Evolutionary conservation across 1,140 invertebrate species (phyloP).

Genomic region (Vanessa atalanta): DNA sequence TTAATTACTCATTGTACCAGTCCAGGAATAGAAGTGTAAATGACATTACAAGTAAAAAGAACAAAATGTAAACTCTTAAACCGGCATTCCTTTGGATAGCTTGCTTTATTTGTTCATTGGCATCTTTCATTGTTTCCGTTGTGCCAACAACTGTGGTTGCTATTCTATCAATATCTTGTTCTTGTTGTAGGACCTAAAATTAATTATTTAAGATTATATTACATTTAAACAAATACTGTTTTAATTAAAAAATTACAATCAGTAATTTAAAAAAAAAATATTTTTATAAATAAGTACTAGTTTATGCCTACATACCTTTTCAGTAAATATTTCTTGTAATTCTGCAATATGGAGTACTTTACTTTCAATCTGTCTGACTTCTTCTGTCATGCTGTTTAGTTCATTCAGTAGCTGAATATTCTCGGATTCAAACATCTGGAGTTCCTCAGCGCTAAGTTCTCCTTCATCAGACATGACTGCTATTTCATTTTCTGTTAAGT

Average conservation of each 20-base stretch:
- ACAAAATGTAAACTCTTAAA: conserved; percentile 95
- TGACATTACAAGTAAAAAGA: conserved; percentile 97
- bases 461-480: conserved; percentile 60
- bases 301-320: conserved; percentile 88
- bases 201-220: conserved; percentile 11
- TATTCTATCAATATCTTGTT: conserved; percentile 95
- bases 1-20: conserved; percentile 97
- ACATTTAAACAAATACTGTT: too few species aligned
- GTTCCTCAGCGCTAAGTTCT: conserved; percentile 90
- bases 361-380: conserved; percentile 93
- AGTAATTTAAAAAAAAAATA: neutral
- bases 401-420: conserved; percentile 92
- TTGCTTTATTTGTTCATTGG: conserved; percentile 97
- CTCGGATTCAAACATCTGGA: conserved; percentile 94
- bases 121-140: conserved; percentile 97
- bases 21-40: conserved; percentile 97
- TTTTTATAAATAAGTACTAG: neutral
- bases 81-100: conserved; percentile 98
- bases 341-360: conserved; percentile 97
- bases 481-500: conserved; percentile 69
- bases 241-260: neutral
- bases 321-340: conserved; percentile 97
- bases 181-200: conserved; percentile 89
- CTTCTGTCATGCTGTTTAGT: conserved; percentile 88
- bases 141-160: conserved; percentile 92